phyloP scores from a whole-genome alignment of 2,888 invertebrate species.

The Pardosa pseudoannulata region DNA sequence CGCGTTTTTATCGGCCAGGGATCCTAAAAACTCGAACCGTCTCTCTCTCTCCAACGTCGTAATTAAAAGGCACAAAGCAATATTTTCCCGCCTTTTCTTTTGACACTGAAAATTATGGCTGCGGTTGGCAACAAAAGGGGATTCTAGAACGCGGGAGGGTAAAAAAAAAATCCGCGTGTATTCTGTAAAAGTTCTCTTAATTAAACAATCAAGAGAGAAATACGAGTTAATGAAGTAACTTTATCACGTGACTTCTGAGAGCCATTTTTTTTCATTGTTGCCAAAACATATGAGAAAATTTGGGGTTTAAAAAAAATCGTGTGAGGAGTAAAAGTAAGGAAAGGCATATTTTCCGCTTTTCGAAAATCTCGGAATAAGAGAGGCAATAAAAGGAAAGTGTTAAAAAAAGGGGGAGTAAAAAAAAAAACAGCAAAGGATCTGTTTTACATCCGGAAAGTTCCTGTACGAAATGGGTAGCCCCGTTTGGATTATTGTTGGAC shows the following conservation, averaged over 20 bases:
- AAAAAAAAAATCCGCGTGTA: constrained; percentile 27
- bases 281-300: constrained; percentile 28
- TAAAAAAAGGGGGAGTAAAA: neutral
- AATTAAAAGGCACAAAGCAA: constrained; percentile 72
- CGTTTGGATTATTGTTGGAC: constrained; percentile 37
- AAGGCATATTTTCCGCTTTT: constrained; percentile 39
- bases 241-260: constrained; percentile 46
- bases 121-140: constrained; percentile 15
- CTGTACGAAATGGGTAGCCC: constrained; percentile 15
- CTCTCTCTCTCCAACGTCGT: constrained; percentile 14
- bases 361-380: constrained; percentile 33
- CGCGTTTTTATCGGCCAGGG: constrained; percentile 57
- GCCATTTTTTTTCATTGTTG: constrained; percentile 40
- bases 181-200: constrained; percentile 65
- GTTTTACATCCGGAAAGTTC: constrained; percentile 52
- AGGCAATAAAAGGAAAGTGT: neutral
- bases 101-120: constrained; percentile 51
- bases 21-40: constrained; percentile 24
- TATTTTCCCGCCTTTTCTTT: constrained; percentile 65
- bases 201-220: constrained; percentile 68
- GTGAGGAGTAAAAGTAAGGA: neutral
- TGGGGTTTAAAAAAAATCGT: constrained; percentile 13
- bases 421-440: constrained; percentile 29
- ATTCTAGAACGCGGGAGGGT: neutral
- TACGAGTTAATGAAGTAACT: constrained; percentile 68